A percentile compares a stretch with the other conserved stretches of the same genome.
Conservation (phyloP, 2,888 invertebrate species). For the Scaptomyza tumidula region DNA sequence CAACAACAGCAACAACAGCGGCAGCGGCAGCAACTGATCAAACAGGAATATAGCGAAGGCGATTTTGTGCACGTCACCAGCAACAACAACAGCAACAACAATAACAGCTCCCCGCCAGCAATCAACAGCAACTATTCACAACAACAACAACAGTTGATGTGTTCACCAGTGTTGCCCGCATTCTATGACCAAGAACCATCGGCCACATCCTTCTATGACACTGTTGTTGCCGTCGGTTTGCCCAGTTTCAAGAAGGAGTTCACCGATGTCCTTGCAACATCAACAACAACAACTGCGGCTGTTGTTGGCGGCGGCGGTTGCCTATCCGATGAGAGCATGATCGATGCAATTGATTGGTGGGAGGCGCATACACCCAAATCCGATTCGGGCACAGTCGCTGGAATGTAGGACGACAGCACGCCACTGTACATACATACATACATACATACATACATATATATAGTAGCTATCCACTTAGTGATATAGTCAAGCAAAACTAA, state of each 20-base stretch:
- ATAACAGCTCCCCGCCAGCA: slow-evolving; percentile 50
- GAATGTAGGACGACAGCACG: slow-evolving; percentile 21
- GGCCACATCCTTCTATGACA: slow-evolving; percentile 63
- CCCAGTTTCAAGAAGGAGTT: slow-evolving; percentile 81
- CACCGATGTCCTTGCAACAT: slow-evolving; percentile 68
- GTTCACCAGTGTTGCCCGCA: slow-evolving; percentile 62
- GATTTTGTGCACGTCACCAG: slow-evolving; percentile 52
- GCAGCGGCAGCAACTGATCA: slow-evolving; percentile 59
- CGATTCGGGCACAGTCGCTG: slow-evolving; percentile 65
- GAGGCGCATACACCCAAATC: slow-evolving; percentile 84
- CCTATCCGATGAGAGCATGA: slow-evolving; percentile 85
- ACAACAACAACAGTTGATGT: slow-evolving; percentile 55
- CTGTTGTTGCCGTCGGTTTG: slow-evolving; percentile 65
- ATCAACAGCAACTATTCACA: slow-evolving; percentile 34
- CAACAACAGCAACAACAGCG: slow-evolving; percentile 55
- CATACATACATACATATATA: not conserved
- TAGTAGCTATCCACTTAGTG: slow-evolving; percentile 33
- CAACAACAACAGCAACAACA: slow-evolving; percentile 40
- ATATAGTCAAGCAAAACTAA: slow-evolving; percentile 41
- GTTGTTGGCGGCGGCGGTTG: slow-evolving; percentile 53
- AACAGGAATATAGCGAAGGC: slow-evolving; percentile 69
- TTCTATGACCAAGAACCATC: slow-evolving; percentile 73
- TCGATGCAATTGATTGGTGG: slow-evolving; percentile 87
- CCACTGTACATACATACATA: slow-evolving; percentile 32
- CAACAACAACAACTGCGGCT: slow-evolving; percentile 1